Conservation (phyloP, 2,113 vertebrate species). For the Nothocercus nigrocapillus region DNA sequence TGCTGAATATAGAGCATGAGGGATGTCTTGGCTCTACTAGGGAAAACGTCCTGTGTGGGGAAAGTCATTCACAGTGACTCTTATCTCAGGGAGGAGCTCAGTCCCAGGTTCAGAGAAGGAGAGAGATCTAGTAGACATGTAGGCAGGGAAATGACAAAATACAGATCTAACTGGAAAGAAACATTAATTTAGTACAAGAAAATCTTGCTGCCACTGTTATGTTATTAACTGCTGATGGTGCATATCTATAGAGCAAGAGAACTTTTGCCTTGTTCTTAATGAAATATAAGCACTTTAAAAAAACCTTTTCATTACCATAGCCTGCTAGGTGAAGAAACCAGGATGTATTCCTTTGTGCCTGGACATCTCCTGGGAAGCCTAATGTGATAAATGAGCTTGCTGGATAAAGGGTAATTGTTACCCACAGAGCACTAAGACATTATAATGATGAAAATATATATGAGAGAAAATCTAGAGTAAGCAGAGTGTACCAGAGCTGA, state of each 20-base stretch:
- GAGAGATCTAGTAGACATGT: background rate
- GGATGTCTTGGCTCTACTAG: background rate
- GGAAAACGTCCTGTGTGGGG: background rate
- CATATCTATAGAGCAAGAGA: background rate
- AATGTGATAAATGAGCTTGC: conserved; percentile 7
- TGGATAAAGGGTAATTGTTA: conserved; percentile 44
- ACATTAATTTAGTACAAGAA: background rate
- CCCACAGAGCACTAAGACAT: background rate
- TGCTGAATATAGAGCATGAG: background rate
- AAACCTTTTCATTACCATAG: background rate
- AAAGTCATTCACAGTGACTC: background rate
- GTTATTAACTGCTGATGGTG: background rate
- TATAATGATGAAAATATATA: background rate
- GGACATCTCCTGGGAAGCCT: background rate
- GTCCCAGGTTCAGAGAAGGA: background rate
- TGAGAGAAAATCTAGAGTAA: conserved; percentile 2
- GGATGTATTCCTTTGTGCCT: background rate
- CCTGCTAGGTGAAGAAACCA: background rate
- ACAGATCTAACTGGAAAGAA: background rate
- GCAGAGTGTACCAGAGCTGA: background rate
- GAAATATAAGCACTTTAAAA: background rate
- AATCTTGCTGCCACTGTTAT: background rate
- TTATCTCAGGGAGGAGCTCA: fast-evolving
- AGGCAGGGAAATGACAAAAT: background rate
- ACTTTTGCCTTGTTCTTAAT: background rate